These are phyloP conservation scores for Acropternis orthonyx DNA, from an alignment of 2,797 vertebrate species.

Conservation along the genomic window DNA sequence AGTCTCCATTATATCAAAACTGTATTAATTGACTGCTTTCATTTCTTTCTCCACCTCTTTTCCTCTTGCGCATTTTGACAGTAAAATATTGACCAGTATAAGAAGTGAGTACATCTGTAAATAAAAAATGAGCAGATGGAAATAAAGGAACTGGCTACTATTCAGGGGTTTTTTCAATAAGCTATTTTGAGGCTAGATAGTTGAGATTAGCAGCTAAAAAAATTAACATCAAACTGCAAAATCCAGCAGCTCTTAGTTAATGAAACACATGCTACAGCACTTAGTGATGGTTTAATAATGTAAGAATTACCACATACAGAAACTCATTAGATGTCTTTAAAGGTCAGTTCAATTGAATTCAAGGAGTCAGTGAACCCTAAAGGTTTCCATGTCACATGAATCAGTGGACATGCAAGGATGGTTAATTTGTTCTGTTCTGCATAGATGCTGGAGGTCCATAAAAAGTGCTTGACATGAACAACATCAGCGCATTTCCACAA, in stretches of 20 bases:
- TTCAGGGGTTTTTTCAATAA: neutral
- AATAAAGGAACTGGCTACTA: neutral
- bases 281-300: neutral
- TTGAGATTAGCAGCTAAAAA: neutral
- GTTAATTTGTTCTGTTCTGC: neutral
- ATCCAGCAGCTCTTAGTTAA: neutral
- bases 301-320: neutral
- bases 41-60: constrained; percentile 19
- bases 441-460: neutral
- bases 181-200: neutral
- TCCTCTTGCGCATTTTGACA: constrained; percentile 5
- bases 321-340: neutral
- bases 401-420: neutral
- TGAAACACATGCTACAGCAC: neutral
- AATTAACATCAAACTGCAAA: neutral
- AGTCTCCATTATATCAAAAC: constrained; percentile 4
- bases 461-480: neutral
- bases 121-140: neutral
- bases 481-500: neutral
- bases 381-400: neutral
- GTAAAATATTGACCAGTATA: neutral
- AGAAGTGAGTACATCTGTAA: neutral
- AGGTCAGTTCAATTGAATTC: neutral
- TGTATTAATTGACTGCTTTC: constrained; percentile 4
- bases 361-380: neutral